Base-by-base conservation (phyloP, 2,113 vertebrate species). In the Epinephelus moara region DNA sequence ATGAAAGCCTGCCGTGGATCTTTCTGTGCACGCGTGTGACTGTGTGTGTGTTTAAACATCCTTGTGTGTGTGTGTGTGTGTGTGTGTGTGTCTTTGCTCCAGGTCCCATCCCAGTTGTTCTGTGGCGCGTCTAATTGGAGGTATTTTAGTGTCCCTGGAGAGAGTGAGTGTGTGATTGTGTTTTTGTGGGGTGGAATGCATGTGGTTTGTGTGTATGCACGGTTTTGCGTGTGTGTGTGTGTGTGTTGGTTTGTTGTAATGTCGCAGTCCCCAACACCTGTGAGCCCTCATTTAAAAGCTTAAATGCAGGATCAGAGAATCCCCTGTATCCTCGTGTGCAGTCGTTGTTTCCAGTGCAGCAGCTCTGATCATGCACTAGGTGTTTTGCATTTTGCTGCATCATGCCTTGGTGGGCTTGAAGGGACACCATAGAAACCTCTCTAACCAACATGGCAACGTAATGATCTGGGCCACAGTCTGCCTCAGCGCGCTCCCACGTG, bases 91-190 rank as follows among this genome's bases (percentile, higher is more conserved):
- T 63, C 45, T 78, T 84, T 82, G 78, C 86, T 91, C 81, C 81
- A 85, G 87, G 86, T 93, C 84, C 90, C 87, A 87, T 85, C 89
- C 89, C 82, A 84, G 84, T 91, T 84, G 89, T 83, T 92, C 82
- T 88, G 81, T 75, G 85, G 75, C 50, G 60, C 75, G n/a, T 92
- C 90, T 94, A 90, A 88, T 93, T 92, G 88, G 86, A 89, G 82
- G 87, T 89, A 84, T 93, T 90, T 94, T 90, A 87, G 82, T 75
- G 76, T 92, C 90, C 81, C 91, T 42, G 49, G 85, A 84, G 89
- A 84, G 75, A 21, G n/a, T 8, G 53, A 42, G 45, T 60, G 77
- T 74, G 71, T 63, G 47, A 49, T 57, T 74, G 78, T 80, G 57
- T 75, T 82, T 75, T 73, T 78, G 70, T 62, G 37, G 57, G 62